Evolutionary conservation across 2,888 invertebrate species (phyloP), one percentile per base, ranked within the genome.

Genomic region (Stenotaenia linearis): DNA sequence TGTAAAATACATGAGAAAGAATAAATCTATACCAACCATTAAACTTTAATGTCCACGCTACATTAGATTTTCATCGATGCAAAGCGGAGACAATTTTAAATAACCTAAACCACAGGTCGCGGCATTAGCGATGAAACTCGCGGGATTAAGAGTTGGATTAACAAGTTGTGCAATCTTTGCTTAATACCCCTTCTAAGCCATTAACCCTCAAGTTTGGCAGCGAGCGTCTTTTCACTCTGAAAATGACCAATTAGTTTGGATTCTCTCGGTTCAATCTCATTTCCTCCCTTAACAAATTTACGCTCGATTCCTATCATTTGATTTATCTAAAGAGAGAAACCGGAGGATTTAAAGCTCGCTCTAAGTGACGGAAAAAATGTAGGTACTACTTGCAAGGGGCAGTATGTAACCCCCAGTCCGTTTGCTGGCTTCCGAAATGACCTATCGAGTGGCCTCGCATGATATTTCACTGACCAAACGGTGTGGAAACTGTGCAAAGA

Each of bases 261-360:
- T 61, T 61, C 61, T 1, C 23, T 25, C 28, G 61, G n/a, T 61
- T 61, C 61, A 61, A 61, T 61, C 61, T 61, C 61, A 61, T 61
- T 61, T 61, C 61, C 61, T 61, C 61, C 23, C 25, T 61, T 61
- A 61, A 61, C 61, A 61, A 61, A 61, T 61, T 61, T 61, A 25
- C 61, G 61, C 61, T 61, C 61, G 61, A 61, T 61, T 23, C 28
- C 61, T 61, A 61, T 61, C 61, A 61, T 61, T 61, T 61, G 61
- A 61, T 61, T 61, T 61, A 61, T 61, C 61, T 61, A 25, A 10
- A 61, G 12, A 61, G 61, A n/a, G 45, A 45, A 45, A 12, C n/a
- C n/a, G 25, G 61, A 61, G 61, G 61, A 61, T 61, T 61, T 61
- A 23, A 61, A 45, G 45, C 45, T 45, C 45, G 61, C 61, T 28